Evolutionary conservation across 2,797 vertebrate genomes (phyloP).

Genomic region (Gambelia wislizenii): DNA sequence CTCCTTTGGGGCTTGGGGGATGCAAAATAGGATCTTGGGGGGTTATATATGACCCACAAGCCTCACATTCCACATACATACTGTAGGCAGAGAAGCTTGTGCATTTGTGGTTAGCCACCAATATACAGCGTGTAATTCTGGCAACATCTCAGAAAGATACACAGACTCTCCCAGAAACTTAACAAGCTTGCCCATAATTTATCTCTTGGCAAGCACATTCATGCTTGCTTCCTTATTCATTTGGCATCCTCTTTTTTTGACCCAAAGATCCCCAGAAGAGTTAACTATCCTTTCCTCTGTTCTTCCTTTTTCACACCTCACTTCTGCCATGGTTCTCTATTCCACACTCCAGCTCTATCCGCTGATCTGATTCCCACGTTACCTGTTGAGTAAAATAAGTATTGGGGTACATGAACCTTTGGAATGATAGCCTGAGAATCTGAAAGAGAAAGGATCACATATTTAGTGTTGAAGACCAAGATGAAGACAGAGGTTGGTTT

Average conservation of each 20-base stretch:
- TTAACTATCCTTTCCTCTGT: too few relatives aligned
- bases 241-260: too few relatives aligned
- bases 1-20: too few relatives aligned
- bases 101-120: too few relatives aligned
- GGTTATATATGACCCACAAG: too few relatives aligned
- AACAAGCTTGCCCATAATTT: not conserved
- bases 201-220: not conserved
- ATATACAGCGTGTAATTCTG: not conserved
- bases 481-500: not conserved
- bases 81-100: too few relatives aligned
- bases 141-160: not conserved
- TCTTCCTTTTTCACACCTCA: not conserved
- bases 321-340: constrained; percentile 3
- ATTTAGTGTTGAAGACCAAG: not conserved
- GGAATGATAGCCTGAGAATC: not conserved
- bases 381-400: not conserved
- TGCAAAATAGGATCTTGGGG: too few relatives aligned
- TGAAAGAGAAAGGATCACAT: not conserved
- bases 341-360: constrained; percentile 2
- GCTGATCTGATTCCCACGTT: not conserved
- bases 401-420: not conserved
- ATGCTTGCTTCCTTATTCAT: not conserved
- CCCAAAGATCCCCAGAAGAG: too few relatives aligned
- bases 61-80: too few relatives aligned
- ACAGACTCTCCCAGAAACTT: not conserved